Conservation (phyloP, 2,797 vertebrate species). For the Schizopygopsis pylzovi region DNA sequence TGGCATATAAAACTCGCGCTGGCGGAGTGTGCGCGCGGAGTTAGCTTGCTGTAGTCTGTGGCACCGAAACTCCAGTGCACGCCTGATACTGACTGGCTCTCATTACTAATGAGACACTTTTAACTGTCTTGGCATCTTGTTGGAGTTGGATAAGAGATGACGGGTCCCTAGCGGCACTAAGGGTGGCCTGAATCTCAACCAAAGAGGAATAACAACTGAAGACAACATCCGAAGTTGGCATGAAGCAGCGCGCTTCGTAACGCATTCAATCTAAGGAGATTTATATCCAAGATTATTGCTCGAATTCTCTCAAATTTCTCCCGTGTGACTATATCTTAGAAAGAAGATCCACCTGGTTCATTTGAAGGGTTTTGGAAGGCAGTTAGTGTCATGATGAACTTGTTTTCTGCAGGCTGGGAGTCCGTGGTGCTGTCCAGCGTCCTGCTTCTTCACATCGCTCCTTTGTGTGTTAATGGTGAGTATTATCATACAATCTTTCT, state of each 20-base stretch:
- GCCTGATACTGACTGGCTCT: not conserved
- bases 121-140: not conserved
- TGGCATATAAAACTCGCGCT: conserved; percentile 17
- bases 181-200: conserved; percentile 6
- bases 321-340: not conserved
- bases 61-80: not conserved
- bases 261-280: not conserved
- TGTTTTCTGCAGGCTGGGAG: conserved; percentile 32
- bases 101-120: no score
- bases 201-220: conserved; percentile 22
- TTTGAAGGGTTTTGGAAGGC: not conserved
- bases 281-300: not conserved
- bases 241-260: conserved; percentile 12
- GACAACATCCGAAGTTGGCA: conserved; percentile 26
- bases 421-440: conserved; percentile 52
- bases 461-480: conserved; percentile 47
- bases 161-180: conserved; percentile 6
- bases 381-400: conserved; percentile 30
- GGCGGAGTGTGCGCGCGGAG: not conserved
- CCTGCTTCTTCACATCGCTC: conserved; percentile 43
- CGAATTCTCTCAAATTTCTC: not conserved
- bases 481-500: not conserved
- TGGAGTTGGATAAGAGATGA: conserved; percentile 14
- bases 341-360: not conserved
- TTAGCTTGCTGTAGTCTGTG: not conserved